Evolutionary conservation across 1,140 invertebrate species (phyloP).

Genomic region (Onthophagus taurus): DNA sequence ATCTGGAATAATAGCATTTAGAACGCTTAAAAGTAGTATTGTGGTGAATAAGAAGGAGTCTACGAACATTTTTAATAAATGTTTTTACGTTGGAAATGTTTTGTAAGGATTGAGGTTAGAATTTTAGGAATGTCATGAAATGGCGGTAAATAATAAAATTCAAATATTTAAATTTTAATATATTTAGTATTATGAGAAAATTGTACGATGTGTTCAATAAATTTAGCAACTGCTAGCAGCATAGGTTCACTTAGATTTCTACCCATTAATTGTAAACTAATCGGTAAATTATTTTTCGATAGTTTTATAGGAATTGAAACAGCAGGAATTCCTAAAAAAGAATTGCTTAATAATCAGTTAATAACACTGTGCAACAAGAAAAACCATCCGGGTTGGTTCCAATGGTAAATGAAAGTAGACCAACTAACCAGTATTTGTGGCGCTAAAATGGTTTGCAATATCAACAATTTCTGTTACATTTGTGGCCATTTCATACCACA

Average conservation of each 20-base stretch:
- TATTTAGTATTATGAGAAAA: conserved; percentile 44
- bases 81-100: too few relatives aligned
- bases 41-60: conserved; percentile 4
- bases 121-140: too few relatives aligned
- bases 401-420: too few relatives aligned
- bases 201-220: conserved; percentile 65
- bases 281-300: conserved; percentile 67
- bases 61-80: conserved; percentile 1
- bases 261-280: conserved; percentile 90
- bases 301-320: conserved; percentile 77
- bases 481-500: too few relatives aligned
- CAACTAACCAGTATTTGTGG: too few relatives aligned
- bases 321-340: conserved; percentile 70
- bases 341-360: too few relatives aligned
- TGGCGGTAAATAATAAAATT: neutral
- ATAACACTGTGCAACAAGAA: too few relatives aligned
- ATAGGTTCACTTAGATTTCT: conserved; percentile 66
- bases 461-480: too few relatives aligned
- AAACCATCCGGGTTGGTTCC: too few relatives aligned
- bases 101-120: too few relatives aligned
- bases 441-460: too few relatives aligned
- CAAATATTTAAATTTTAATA: too few relatives aligned
- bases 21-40: neutral
- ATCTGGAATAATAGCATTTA: conserved; percentile 3
- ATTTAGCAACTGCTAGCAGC: conserved; percentile 72